Evolutionary conservation across 2,113 vertebrate genomes (phyloP), one percentile per base, ranked within the genome.

Genomic region (Thunnus maccoyii): DNA sequence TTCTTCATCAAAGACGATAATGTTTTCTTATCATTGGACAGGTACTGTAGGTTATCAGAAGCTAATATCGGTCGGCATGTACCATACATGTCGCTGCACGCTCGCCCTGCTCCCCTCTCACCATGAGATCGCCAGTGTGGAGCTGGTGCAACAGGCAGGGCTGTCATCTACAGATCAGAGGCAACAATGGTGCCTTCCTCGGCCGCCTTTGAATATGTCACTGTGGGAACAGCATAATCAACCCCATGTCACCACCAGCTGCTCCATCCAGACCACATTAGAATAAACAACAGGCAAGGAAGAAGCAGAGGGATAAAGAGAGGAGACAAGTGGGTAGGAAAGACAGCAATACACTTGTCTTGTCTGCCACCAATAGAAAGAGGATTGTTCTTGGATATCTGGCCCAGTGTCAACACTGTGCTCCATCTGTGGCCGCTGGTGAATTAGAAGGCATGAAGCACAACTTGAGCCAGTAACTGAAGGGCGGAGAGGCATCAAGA

Each of bases 181-280:
- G 78, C 86, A 91, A 91, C 90, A 93, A 94, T 88, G 74, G 78
- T 16, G 79, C 61, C 77, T 86, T 83, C 85, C 86, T 87, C 80
- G 8, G 77, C 87, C 44, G 51, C 68, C 86, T 90, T 92, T 91
- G 85, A 93, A 80, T 84, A 90, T 91, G 89, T 94, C 90, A 91
- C 90, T 91, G 90, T 88, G 87, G 92, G 93, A 92, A 93, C 92
- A 91, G 90, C 92, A 92, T 93, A 93, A 94, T 93, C 91, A 93
- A 89, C 88, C 88, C 88, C 85, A 56, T 95, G 95, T 95, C 95
- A 95, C 90, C 86, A 94, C 93, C 95, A 96, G 94, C 94, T 95
- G 95, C 91, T 94, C 82, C 89, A 85, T 87, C 83, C 44, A 27
- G 72, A 71, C 80, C 85, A 88, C 84, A 94, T 94, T 93, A 90